A percentile compares a stretch with the other conserved stretches of the same genome.
phyloP scores from a whole-genome alignment of 2,888 invertebrate genomes.

The Cheilosia scutellata region DNA sequence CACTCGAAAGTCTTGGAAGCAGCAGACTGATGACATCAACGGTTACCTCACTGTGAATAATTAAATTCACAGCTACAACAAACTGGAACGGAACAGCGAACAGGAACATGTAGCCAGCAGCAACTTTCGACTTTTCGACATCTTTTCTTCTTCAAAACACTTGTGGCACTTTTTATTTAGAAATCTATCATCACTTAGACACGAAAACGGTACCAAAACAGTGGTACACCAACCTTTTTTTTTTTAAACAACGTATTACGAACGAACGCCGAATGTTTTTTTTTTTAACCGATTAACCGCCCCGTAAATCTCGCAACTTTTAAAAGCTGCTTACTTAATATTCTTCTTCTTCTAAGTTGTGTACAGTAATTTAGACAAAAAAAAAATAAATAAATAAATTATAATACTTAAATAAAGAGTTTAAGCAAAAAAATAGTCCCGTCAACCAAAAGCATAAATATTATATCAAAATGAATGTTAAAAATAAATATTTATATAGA shows the following conservation, averaged over 20 bases:
- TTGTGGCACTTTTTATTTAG: constrained; percentile 37
- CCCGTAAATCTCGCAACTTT: constrained; percentile 40
- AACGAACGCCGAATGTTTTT: constrained; percentile 5
- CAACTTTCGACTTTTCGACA: constrained; percentile 45
- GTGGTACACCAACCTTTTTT: not conserved
- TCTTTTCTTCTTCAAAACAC: constrained; percentile 37
- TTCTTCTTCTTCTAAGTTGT: constrained; percentile 45
- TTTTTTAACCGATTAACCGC: constrained; percentile 28
- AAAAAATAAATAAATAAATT: constrained; percentile 65
- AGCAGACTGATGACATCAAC: not conserved
- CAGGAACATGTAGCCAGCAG: constrained; percentile 41
- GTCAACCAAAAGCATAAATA: constrained; percentile 84
- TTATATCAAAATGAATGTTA: constrained; percentile 78
- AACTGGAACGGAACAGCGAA: constrained; percentile 51
- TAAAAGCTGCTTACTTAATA: not conserved
- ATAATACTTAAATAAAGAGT: constrained; percentile 76
- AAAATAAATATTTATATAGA: constrained; percentile 77
- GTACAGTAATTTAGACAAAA: constrained; percentile 40
- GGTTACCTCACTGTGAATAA: constrained; percentile 81
- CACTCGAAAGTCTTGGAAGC: constrained; percentile 50
- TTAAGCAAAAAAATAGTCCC: constrained; percentile 82
- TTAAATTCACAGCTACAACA: constrained; percentile 80
- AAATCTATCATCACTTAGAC: constrained; percentile 58
- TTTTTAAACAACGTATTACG: not conserved
- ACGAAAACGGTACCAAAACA: constrained; percentile 30